phyloP scores from a whole-genome alignment of 2,113 vertebrate species.

The Zeus faber region DNA sequence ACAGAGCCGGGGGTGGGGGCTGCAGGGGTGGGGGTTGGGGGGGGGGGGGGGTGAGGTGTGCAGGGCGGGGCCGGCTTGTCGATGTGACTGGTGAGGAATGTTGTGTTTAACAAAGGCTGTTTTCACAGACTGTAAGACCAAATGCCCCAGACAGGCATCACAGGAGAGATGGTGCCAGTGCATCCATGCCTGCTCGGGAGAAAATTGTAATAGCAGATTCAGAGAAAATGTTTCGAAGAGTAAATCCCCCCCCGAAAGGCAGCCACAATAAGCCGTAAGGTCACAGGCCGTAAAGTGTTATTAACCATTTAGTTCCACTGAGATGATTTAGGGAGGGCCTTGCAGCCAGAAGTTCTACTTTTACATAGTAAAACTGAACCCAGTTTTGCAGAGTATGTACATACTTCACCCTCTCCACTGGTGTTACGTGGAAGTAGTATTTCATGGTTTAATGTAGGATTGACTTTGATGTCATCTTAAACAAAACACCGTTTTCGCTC shows the following conservation, averaged over 20 bases:
- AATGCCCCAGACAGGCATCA: conserved; percentile 63
- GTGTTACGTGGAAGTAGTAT: too few species aligned
- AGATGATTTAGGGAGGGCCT: conserved; percentile 7
- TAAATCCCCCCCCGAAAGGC: conserved; percentile 39
- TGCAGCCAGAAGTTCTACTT: too few species aligned
- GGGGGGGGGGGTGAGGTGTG: conserved; percentile 23
- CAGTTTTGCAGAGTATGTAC: conserved; percentile 17
- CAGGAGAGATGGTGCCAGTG: conserved; percentile 51
- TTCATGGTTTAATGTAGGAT: too few species aligned
- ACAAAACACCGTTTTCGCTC: conserved; percentile 5
- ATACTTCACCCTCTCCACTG: conserved; percentile 4
- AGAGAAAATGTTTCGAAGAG: conserved; percentile 39
- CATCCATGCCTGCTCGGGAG: conserved; percentile 28
- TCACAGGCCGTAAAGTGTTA: conserved; percentile 50
- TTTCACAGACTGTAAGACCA: conserved; percentile 71
- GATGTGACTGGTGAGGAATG: conserved; percentile 70
- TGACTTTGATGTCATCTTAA: too few species aligned
- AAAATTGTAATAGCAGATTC: conserved; percentile 40
- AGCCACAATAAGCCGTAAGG: conserved; percentile 49
- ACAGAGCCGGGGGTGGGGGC: conserved; percentile 21
- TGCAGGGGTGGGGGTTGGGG: conserved; percentile 10
- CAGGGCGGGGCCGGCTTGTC: conserved; percentile 57
- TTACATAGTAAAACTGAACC: conserved; percentile 5
- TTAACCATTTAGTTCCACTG: conserved; percentile 44
- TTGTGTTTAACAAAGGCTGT: conserved; percentile 70